These are phyloP conservation scores for Lagodon rhomboides DNA, from an alignment of 2,797 vertebrate genomes.

Conservation along the genomic window DNA sequence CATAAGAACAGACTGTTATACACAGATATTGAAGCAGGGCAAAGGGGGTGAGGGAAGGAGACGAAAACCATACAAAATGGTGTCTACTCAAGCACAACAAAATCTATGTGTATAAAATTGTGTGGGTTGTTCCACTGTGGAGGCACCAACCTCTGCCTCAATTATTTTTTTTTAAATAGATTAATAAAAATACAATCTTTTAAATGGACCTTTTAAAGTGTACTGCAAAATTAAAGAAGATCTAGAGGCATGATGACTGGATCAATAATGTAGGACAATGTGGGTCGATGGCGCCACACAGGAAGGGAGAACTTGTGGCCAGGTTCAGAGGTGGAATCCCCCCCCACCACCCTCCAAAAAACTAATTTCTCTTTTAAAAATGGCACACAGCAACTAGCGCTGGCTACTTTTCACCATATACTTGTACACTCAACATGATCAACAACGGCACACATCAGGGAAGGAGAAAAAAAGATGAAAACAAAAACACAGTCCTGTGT, in stretches of 20 bases:
- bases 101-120: conserved; percentile 98
- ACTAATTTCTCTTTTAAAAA: conserved; percentile 73
- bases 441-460: conserved; percentile 88
- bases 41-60: conserved; percentile 67
- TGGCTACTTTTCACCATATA: conserved; percentile 97
- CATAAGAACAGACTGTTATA: conserved; percentile 99
- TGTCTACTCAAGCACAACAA: conserved; percentile 97
- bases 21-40: conserved; percentile 92
- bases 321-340: conserved; percentile 85
- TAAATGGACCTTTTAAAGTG: conserved; percentile 91
- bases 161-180: conserved; percentile 95
- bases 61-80: conserved; percentile 95
- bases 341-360: conserved; percentile 58
- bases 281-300: conserved; percentile 82
- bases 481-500: conserved; percentile 80
- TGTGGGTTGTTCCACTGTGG: conserved; percentile 89
- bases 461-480: conserved; percentile 89
- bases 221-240: conserved; percentile 90
- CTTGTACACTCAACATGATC: conserved; percentile 96
- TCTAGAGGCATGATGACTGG: conserved; percentile 90
- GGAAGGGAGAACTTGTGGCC: conserved; percentile 81
- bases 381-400: conserved; percentile 97
- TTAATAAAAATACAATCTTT: conserved; percentile 99
- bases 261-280: conserved; percentile 85
- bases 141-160: conserved; percentile 86